These are phyloP conservation scores for Chionis minor DNA, from an alignment of 2,113 vertebrate genomes.

Conservation along the genomic window DNA sequence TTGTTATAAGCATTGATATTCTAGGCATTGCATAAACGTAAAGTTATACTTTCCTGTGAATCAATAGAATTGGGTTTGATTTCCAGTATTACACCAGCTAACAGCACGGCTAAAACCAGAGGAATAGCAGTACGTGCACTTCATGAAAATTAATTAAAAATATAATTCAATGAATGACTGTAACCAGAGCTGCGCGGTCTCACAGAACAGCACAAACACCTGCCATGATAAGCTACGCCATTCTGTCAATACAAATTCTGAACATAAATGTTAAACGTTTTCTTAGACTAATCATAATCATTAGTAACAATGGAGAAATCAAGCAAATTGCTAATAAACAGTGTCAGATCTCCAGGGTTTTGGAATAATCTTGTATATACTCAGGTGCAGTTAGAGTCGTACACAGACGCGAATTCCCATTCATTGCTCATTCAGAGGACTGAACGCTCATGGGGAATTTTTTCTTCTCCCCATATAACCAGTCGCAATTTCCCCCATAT, in stretches of 20 bases:
- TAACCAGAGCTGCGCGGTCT: background rate
- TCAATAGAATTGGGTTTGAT: background rate
- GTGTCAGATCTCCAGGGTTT: background rate
- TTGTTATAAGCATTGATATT: background rate
- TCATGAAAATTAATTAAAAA: background rate
- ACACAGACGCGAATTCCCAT: background rate
- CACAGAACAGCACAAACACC: background rate
- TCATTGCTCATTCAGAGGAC: background rate
- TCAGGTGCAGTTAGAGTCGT: background rate
- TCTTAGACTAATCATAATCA: background rate
- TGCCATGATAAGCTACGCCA: background rate
- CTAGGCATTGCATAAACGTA: background rate
- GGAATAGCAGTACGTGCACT: background rate
- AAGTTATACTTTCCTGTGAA: background rate
- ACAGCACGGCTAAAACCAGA: background rate
- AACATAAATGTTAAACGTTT: background rate
- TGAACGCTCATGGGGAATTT: background rate
- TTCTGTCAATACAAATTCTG: background rate
- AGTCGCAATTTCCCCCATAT: no score
- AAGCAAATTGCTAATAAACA: background rate
- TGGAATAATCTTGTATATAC: accelerated
- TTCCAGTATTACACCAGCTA: background rate
- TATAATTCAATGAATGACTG: background rate
- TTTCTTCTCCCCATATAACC: background rate
- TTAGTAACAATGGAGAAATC: background rate